Conservation (phyloP, 2,797 vertebrate species). For the Eremophila alpestris region DNA sequence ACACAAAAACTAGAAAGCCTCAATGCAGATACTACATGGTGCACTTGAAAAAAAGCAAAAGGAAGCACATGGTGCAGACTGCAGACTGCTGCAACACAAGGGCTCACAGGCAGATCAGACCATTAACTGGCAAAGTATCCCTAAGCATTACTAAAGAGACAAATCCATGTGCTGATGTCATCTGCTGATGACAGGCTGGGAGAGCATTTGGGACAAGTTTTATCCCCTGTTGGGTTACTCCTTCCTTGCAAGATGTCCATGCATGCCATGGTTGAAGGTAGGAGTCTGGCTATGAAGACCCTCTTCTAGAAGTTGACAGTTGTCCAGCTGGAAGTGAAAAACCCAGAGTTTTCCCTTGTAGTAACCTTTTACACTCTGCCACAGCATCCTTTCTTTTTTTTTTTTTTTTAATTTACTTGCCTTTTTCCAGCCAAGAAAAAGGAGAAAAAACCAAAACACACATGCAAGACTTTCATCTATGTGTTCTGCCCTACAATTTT, state of each 20-base stretch:
- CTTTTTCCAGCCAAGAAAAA: not conserved
- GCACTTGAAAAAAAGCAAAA: not conserved
- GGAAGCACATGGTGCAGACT: not conserved
- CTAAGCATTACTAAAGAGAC: not conserved
- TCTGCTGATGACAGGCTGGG: not conserved
- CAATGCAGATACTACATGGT: not conserved
- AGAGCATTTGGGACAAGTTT: not conserved
- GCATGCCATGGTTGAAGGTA: not conserved
- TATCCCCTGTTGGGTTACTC: not conserved
- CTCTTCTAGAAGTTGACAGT: not conserved
- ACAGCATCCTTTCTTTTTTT: not conserved
- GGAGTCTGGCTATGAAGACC: not conserved
- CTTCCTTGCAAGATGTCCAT: not conserved
- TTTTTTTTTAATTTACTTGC: not conserved
- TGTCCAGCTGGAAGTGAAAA: not conserved
- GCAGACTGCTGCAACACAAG: not conserved
- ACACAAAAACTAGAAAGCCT: not conserved
- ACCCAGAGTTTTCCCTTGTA: not conserved
- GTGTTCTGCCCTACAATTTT: not conserved
- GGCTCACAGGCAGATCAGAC: not conserved
- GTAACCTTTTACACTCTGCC: not conserved
- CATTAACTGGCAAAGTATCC: not conserved
- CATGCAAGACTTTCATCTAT: not conserved
- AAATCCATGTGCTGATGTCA: not conserved
- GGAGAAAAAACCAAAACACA: not conserved